These are phyloP conservation scores for Anaspis maculata DNA, from an alignment of 2,888 invertebrate genomes.

Conservation along the genomic window DNA sequence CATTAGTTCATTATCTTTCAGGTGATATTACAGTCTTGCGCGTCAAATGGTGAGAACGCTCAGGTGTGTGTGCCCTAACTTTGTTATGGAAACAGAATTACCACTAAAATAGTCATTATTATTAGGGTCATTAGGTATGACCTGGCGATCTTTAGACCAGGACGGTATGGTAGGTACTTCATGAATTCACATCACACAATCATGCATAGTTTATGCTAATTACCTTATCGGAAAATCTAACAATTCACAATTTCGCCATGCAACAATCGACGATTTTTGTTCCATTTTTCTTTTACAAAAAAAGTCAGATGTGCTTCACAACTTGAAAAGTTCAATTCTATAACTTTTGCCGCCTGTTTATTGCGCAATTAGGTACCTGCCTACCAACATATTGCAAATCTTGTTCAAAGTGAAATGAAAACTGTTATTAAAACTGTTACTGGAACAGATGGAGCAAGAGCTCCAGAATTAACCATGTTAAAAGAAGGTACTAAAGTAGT, in stretches of 20 bases:
- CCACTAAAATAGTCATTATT: constrained; percentile 38
- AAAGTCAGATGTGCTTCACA: too few species aligned
- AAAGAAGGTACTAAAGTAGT: too few species aligned
- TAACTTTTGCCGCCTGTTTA: too few species aligned
- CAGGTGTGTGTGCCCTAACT: constrained; percentile 36
- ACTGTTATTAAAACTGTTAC: too few species aligned
- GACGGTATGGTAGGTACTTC: constrained; percentile 6
- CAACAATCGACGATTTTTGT: constrained; percentile 1
- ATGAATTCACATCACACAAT: constrained; percentile 3
- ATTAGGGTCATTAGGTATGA: constrained; percentile 37
- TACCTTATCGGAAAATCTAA: constrained; percentile 2
- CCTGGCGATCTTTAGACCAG: constrained; percentile 20
- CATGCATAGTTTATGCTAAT: constrained; percentile 9
- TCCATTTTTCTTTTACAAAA: too few species aligned
- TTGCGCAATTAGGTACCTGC: too few species aligned
- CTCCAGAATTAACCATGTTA: too few species aligned
- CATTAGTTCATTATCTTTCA: constrained; percentile 30
- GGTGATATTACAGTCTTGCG: constrained; percentile 31
- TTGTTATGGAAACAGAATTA: constrained; percentile 40
- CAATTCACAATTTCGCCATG: constrained; percentile 1
- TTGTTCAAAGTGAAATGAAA: too few species aligned
- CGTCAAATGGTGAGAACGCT: constrained; percentile 31
- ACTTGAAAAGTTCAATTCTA: too few species aligned
- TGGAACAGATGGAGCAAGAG: too few species aligned
- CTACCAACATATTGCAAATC: too few species aligned